Evolutionary conservation across 2,888 invertebrate genomes (phyloP).

Genomic region (Catotricha subobsoleta): DNA sequence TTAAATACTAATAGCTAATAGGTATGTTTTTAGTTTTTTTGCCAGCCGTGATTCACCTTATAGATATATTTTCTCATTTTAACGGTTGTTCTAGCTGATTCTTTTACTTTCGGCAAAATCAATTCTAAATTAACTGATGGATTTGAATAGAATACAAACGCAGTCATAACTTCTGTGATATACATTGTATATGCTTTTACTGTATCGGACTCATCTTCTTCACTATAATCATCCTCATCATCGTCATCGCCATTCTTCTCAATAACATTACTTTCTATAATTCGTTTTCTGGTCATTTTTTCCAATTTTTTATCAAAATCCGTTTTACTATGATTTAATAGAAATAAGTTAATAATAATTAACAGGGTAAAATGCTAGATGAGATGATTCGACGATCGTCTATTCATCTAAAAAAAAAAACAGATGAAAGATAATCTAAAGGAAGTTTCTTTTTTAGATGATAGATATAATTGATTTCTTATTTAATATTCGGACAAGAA

Average conservation of each 20-base stretch:
- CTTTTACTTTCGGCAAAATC: conserved; percentile 24
- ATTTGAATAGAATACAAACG: conserved; percentile 25
- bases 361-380: too few relatives aligned
- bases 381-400: too few relatives aligned
- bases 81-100: conserved; percentile 32
- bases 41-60: conserved; percentile 37
- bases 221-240: conserved; percentile 17
- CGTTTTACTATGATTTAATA: too few relatives aligned
- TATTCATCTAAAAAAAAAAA: too few relatives aligned
- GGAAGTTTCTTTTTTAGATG: too few relatives aligned
- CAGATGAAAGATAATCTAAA: too few relatives aligned
- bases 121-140: conserved; percentile 23
- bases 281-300: conserved; percentile 17
- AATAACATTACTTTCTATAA: background rate
- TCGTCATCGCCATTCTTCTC: conserved; percentile 11
- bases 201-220: conserved; percentile 15
- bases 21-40: too few relatives aligned
- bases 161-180: conserved; percentile 31
- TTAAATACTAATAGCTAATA: background rate
- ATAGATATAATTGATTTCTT: too few relatives aligned
- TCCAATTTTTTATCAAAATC: conserved; percentile 26
- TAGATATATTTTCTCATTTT: conserved; percentile 35
- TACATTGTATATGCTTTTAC: conserved; percentile 16
- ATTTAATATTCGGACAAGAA: too few relatives aligned
- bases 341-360: too few relatives aligned